Evolutionary conservation across 2,797 vertebrate species (phyloP), one percentile per base, ranked within the genome.

Genomic region (Clarias laeviceps): DNA sequence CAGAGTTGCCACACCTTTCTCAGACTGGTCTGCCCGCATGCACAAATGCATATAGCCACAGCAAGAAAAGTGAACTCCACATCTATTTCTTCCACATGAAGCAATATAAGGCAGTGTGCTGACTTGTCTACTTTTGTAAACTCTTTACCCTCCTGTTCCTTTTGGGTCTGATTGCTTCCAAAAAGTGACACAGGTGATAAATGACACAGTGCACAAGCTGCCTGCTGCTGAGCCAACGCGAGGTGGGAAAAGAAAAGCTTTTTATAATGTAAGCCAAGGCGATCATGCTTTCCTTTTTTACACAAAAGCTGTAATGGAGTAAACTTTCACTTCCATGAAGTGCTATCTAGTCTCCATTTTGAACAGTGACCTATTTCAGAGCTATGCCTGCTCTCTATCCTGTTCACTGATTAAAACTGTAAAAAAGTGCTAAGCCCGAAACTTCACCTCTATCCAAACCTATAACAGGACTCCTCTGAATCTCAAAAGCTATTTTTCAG

Each of bases 131-230:
- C 66, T 86, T 86, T 79, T 59, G 29, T 57, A 82, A 70, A 69
- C 65, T 56, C 66, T 84, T 84, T 87, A 57, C 62, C 59, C 56
- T 80, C 82, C 61, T 37, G 59, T 84, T 83, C 61, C 61, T 77
- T 65, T 82, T 69, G 61, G 45, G 73, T 8, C 74, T 72, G 81
- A 86, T 86, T 79, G 64, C 81, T 78, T 83, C 64, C 37, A 66
- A 79, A 81, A 74, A 59, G 72, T 82, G 85, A 82, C 80, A 78
- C 70, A 86, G 84, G 85, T 82, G 85, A 86, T 82, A 77, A 86
- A 86, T 4, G 74, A 65, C 81, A 54, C 22, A 68, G 2, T 3
- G 74, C 69, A 18, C 18, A 56, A 78, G 65, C 81, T 45, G 84
- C 65, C 77, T 72, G 37, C 78, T 20, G 62, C 45, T 5, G n/a